Evolutionary conservation across 1,140 invertebrate species (phyloP), one percentile per base, ranked within the genome.

Genomic region (Brachionus calyciflorus): DNA sequence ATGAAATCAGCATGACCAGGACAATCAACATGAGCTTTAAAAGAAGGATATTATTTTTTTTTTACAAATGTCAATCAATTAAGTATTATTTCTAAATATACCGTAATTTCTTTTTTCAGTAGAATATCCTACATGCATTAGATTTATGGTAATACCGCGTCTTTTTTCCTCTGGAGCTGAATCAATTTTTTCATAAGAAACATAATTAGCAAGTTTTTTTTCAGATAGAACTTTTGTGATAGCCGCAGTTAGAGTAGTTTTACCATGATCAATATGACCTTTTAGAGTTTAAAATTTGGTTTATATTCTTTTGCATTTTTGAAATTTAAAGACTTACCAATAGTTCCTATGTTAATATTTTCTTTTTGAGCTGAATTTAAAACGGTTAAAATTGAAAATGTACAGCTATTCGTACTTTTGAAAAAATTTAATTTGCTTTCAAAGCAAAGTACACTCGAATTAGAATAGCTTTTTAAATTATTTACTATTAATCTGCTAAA

Each of bases 181-280:
- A 82, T 98, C 96, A 81, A 98, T 98, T 83, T 95, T 89, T 79
- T 94, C 92, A 83, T 95, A 98, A 2, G 90, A 88, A 37, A 91
- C 86, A 82, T 87, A 92, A 80, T 90, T 88, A 0, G 93, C 90
- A 53, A 80, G 79, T 65, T 84, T 83, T 33, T 80, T 79, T 60
- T 79, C 79, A 12, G 83, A 57, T n/a, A 84, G 75, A n/a, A 85
- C 81, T 80, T 73, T 73, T 0, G 96, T 99, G 73, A 99, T 96
- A 3, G 96, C 96, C n/a, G 96, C 92, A 33, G 95, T 98, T 9
- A 98, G 84, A 0, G 95, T 98, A 2, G 95, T 97, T 87, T 99
- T 98, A 0, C 96, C 94, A 87, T 98, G 96, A 88, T 99, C 96
- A 26, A 99, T 93, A 87, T 98, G 96, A 0, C 96, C 96, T 73